Evolutionary conservation across 2,797 vertebrate species (phyloP).

Genomic region (Lepilemur septentrionalis): DNA sequence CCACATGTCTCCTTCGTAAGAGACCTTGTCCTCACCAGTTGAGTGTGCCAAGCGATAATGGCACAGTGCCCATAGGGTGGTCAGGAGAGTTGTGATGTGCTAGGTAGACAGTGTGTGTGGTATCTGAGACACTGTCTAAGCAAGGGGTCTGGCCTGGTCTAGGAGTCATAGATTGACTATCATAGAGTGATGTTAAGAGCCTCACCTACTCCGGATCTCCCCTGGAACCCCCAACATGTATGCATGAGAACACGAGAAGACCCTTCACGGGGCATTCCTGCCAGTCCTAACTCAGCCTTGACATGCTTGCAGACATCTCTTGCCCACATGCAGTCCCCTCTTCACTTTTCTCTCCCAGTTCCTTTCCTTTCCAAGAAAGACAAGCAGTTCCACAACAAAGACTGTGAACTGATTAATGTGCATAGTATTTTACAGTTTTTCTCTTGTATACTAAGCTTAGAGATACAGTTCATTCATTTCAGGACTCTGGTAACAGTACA

Average conservation of each 20-base stretch:
- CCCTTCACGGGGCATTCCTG: no score
- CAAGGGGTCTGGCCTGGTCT: no score
- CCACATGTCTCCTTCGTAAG: background rate
- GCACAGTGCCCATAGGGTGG: background rate
- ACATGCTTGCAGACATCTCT: background rate
- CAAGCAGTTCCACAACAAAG: background rate
- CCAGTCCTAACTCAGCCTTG: background rate
- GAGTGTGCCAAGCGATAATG: background rate
- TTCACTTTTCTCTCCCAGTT: background rate
- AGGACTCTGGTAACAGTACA: background rate
- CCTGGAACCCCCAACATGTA: rapidly evolving
- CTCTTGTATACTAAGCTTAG: background rate
- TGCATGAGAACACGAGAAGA: rapidly evolving
- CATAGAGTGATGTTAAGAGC: background rate
- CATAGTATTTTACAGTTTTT: background rate
- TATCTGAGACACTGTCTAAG: background rate
- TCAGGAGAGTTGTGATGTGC: background rate
- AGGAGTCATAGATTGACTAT: background rate
- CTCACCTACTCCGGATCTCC: background rate
- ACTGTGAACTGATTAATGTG: background rate
- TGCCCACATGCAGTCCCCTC: rapidly evolving
- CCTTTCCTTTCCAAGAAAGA: background rate
- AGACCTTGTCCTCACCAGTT: background rate
- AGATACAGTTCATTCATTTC: background rate
- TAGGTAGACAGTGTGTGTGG: background rate